A percentile compares a stretch with the other conserved stretches of the same genome.
Conservation (phyloP, 2,113 vertebrate genomes). For the Dascyllus trimaculatus region DNA sequence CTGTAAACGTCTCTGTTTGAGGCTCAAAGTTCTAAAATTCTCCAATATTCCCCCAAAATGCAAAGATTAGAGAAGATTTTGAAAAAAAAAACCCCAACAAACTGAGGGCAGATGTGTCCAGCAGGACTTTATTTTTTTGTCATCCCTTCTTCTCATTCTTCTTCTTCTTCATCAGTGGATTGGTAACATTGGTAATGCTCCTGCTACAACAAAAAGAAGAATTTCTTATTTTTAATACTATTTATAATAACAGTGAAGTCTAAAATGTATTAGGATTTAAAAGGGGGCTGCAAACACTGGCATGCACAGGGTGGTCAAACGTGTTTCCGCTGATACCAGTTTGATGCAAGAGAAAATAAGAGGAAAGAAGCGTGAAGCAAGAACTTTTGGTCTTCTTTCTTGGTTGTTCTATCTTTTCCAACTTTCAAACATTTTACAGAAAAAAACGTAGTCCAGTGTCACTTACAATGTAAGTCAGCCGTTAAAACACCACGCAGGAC, state of each 20-base stretch:
- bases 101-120: neutral
- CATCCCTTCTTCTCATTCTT: no score
- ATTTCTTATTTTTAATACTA: constrained; percentile 34
- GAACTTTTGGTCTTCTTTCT: constrained; percentile 74
- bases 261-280: constrained; percentile 55
- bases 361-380: constrained; percentile 40
- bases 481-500: no score
- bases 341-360: constrained; percentile 52
- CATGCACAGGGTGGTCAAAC: constrained; percentile 29
- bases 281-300: constrained; percentile 41
- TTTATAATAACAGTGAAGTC: constrained; percentile 70
- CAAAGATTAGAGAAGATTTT: neutral
- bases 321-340: constrained; percentile 41
- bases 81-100: neutral
- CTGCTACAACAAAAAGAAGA: constrained; percentile 2
- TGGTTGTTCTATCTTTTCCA: constrained; percentile 46
- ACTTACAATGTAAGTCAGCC: no score
- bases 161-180: no score
- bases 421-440: constrained; percentile 69
- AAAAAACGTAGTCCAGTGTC: no score
- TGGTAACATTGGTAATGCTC: no score
- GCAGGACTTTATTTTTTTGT: neutral
- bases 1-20: no score
- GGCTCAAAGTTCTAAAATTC: neutral
- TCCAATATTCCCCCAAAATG: neutral